Evolutionary conservation across 2,797 vertebrate species (phyloP).

Genomic region (Protonibea diacanthus): DNA sequence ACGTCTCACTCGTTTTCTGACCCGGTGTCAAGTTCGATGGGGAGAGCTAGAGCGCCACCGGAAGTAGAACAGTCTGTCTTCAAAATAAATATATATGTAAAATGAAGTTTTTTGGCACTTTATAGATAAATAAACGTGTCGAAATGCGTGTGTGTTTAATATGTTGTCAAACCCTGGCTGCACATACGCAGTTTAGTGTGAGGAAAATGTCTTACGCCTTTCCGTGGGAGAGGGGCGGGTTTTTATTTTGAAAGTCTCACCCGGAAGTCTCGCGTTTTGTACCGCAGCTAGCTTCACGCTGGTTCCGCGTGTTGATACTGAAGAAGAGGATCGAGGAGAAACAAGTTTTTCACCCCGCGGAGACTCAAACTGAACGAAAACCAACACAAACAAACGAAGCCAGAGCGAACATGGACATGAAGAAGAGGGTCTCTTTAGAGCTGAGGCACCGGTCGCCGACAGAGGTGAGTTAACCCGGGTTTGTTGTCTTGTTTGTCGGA

Average conservation of each 20-base stretch:
- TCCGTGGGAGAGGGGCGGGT: neutral
- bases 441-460: constrained; percentile 91
- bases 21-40: neutral
- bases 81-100: constrained; percentile 22
- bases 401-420: constrained; percentile 89
- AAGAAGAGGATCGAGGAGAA: constrained; percentile 60
- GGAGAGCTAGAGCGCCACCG: accelerated
- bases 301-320: constrained; percentile 74
- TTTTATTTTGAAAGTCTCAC: constrained; percentile 27
- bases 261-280: constrained; percentile 19
- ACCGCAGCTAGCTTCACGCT: constrained; percentile 33
- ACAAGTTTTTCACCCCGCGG: constrained; percentile 33
- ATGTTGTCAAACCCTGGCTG: too few species aligned
- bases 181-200: accelerated
- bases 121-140: too few species aligned
- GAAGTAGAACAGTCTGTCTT: accelerated
- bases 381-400: too few species aligned
- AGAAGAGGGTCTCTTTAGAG: constrained; percentile 91
- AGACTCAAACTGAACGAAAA: constrained; percentile 37
- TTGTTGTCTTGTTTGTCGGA: constrained; percentile 23
- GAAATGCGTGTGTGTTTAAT: too few species aligned
- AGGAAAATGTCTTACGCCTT: neutral
- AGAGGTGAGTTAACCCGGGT: constrained; percentile 84
- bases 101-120: too few species aligned
- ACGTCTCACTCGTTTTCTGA: constrained; percentile 20